A percentile compares a stretch with the other conserved stretches of the same genome.
Conservation (phyloP, 2,113 vertebrate genomes). For the Harpagus bidentatus region DNA sequence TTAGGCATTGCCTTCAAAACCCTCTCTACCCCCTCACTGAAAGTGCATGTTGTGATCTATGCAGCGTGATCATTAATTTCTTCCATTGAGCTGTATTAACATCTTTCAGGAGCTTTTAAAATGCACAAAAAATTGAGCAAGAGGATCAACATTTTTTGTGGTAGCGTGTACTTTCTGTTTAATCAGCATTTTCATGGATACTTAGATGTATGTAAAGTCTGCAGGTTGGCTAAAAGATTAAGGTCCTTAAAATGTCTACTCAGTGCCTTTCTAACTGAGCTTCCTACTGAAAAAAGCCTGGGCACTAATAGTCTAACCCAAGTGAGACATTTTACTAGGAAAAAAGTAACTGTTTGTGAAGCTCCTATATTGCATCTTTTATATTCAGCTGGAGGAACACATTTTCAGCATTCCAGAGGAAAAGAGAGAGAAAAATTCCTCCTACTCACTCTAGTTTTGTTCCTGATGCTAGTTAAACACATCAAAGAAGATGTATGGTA, state of each 20-base stretch:
- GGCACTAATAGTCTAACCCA: background rate
- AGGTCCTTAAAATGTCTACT: background rate
- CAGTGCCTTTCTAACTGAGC: background rate
- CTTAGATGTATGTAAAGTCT: background rate
- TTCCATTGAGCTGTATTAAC: background rate
- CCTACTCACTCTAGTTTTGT: background rate
- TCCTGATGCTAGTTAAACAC: conserved; percentile 14
- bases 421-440: background rate
- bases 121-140: background rate
- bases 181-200: background rate
- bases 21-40: background rate
- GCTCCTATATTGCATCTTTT: background rate
- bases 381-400: background rate
- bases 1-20: background rate
- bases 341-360: background rate
- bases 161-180: background rate
- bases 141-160: background rate
- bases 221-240: background rate
- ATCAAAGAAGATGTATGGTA: background rate
- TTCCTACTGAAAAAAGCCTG: background rate
- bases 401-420: background rate
- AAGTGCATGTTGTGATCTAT: background rate
- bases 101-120: background rate
- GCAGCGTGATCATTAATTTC: background rate
- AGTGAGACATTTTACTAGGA: background rate